phyloP scores from a whole-genome alignment of 1,140 invertebrate genomes.

The Aphelinus atriplicis region DNA sequence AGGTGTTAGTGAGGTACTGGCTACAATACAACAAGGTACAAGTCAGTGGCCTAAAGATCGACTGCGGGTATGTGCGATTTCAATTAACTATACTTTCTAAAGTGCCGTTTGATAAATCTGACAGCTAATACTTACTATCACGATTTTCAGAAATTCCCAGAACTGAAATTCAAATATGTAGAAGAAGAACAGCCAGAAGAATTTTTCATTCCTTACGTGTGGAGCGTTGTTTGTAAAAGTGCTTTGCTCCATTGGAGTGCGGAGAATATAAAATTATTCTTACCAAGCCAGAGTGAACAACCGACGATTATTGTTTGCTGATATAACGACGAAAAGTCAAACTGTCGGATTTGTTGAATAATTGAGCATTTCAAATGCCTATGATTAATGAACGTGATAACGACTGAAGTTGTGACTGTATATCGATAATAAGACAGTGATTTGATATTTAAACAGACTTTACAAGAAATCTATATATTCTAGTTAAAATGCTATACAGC shows the following conservation, averaged over 20 bases:
- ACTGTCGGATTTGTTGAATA: constrained; percentile 29
- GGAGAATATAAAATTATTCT: constrained; percentile 68
- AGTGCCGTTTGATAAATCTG: too few species aligned
- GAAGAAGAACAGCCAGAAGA: constrained; percentile 99
- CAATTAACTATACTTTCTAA: background rate
- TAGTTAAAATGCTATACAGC: constrained; percentile 15
- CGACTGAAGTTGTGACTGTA: constrained; percentile 40
- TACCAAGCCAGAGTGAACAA: constrained; percentile 57
- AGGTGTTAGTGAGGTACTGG: constrained; percentile 86
- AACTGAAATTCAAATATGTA: constrained; percentile 98
- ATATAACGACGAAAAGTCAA: constrained; percentile 45
- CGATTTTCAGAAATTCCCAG: constrained; percentile 91
- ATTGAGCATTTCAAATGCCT: constrained; percentile 1
- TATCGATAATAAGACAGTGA: constrained; percentile 25
- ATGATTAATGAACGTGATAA: constrained; percentile 2
- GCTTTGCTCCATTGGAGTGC: constrained; percentile 84
- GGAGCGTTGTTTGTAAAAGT: constrained; percentile 87
- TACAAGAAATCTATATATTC: constrained; percentile 29
- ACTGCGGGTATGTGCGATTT: constrained; percentile 75
- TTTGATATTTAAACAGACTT: constrained; percentile 27
- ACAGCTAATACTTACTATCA: background rate
- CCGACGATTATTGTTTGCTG: constrained; percentile 64
- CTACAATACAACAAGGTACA: constrained; percentile 86
- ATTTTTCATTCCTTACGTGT: constrained; percentile 99
- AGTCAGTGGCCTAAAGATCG: constrained; percentile 91